These are phyloP conservation scores for Oryzias woworae DNA, from an alignment of 2,113 vertebrate species.

Conservation along the genomic window DNA sequence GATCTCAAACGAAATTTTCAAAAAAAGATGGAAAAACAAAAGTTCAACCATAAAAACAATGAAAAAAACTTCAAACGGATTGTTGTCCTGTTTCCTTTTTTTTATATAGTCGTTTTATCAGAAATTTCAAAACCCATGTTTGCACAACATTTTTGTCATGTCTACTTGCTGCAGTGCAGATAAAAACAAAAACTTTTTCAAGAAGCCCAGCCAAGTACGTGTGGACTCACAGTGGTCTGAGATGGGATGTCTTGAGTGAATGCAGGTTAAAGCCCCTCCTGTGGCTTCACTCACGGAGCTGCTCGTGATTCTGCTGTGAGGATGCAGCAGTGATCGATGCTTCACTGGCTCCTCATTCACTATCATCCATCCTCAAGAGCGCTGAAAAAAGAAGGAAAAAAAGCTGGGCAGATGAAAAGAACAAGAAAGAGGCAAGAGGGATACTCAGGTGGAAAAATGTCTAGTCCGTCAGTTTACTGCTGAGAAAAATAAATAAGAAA, in stretches of 20 bases:
- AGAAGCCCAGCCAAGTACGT: constrained; percentile 7
- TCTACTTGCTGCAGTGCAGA: neutral
- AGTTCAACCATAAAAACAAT: neutral
- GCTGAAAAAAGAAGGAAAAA: constrained; percentile 7
- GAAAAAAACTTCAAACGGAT: neutral
- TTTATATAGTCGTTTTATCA: too few relatives aligned
- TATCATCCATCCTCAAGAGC: constrained; percentile 53
- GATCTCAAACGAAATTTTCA: neutral
- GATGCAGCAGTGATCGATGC: constrained; percentile 52
- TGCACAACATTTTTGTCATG: neutral
- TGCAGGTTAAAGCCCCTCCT: constrained; percentile 29
- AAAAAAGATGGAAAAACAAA: fast-evolving
- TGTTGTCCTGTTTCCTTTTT: too few relatives aligned
- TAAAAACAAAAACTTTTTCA: constrained; percentile 32
- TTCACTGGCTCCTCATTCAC: constrained; percentile 50
- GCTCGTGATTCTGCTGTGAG: constrained; percentile 37
- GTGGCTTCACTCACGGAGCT: constrained; percentile 47
- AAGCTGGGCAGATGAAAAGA: constrained; percentile 32
- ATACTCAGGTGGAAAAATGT: constrained; percentile 21
- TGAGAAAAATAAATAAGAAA: constrained; percentile 58
- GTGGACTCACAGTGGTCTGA: constrained; percentile 7
- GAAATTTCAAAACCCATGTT: too few relatives aligned
- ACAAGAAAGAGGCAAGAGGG: constrained; percentile 28
- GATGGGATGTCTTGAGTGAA: constrained; percentile 34
- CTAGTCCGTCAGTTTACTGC: constrained; percentile 38